Base-by-base conservation (phyloP, 2,888 invertebrate species). In the Chrysotoxum bicinctum region DNA sequence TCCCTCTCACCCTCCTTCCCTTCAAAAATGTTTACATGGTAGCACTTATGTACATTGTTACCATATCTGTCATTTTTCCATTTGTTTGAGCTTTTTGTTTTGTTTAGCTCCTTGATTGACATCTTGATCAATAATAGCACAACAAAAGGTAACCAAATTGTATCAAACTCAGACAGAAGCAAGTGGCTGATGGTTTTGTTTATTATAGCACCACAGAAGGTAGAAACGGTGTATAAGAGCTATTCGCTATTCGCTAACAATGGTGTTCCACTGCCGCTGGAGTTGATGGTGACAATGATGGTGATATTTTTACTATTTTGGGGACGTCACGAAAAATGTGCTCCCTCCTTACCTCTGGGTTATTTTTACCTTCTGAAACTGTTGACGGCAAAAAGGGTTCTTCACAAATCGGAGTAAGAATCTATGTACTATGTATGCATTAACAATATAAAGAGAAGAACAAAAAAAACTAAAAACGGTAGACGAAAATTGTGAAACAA, bases 41-140 rank as follows among this genome's bases (percentile, higher is more conserved):
- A 26, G 23, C 50, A 50, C 8, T 50, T 23, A 26, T 5, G 5
- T 21, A 23, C 50, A 50, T 50, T 50, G 50, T 23, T 14, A 14
- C 3, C 3, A 23, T 48, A 48, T 48, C 48, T 48, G 12, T 48
- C 37, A 37, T 40, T 40, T 21, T 23, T 60, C 9, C 10, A 23
- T 23, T 60, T 40, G n/a, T 21, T 21, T 21, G 14, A 6, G 0
- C 3, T 21, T 19, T 8, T 21, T 8, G 3, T 32, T 62, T 66
- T 37, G 1, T 9, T 16, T 30, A 0, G 14, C 50, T 26, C 45
- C 60, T 62, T 80, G 79, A 85, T 72, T 80, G 80, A 85, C 85
- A 80, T 80, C 76, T 85, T 80, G 80, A 85, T 85, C 80, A 80
- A 85, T 76, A 73, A 50, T 23, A 78, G 10, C 70, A 74, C 79